phyloP scores from a whole-genome alignment of 2,888 invertebrate genomes.

The Aphidoletes aphidimyza region DNA sequence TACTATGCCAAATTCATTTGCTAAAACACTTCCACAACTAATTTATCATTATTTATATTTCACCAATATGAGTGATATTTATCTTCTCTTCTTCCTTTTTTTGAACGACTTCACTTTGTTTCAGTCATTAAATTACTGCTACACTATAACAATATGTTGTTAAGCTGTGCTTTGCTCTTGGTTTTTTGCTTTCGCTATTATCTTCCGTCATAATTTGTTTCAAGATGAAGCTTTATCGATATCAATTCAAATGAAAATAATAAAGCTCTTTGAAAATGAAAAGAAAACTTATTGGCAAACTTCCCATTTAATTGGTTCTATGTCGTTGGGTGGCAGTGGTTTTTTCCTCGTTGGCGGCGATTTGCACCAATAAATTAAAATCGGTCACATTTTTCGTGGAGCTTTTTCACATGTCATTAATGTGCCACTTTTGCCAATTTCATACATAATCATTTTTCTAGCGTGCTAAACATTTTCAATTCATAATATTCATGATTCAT shows the following conservation, averaged over 20 bases:
- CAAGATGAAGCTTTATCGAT: not conserved
- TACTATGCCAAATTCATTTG: not conserved
- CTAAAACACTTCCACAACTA: not conserved
- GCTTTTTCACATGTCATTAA: not conserved
- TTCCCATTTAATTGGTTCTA: no score
- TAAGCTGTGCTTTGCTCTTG: not conserved
- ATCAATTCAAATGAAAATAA: not conserved
- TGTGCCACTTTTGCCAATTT: not conserved
- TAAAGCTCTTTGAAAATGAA: not conserved
- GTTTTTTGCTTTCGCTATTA: not conserved
- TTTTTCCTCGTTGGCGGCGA: no score
- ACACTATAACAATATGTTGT: not conserved
- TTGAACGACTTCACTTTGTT: no score
- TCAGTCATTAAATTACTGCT: not conserved
- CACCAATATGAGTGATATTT: not conserved
- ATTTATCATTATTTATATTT: not conserved
- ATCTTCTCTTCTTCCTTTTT: not conserved
- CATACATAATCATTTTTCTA: not conserved
- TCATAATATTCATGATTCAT: not conserved
- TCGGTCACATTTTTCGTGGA: not conserved
- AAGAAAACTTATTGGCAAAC: not conserved
- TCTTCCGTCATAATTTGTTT: no score
- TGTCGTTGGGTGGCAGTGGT: no score
- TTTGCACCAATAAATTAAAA: not conserved
- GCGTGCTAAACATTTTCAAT: not conserved